Conservation (phyloP, 1,140 invertebrate genomes). For the Araneus ventricosus region DNA sequence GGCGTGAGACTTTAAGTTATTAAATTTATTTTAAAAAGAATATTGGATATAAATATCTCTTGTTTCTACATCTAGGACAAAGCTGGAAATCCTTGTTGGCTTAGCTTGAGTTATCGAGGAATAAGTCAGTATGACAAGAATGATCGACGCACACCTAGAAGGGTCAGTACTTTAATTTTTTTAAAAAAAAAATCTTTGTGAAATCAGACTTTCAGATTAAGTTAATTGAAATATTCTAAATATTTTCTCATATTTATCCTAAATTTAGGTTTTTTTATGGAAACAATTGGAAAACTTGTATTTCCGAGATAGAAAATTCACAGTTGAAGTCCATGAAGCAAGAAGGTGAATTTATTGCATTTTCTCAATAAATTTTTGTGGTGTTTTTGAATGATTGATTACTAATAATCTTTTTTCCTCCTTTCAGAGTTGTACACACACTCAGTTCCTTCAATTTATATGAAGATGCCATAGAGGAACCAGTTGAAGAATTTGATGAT, state of each 20-base stretch:
- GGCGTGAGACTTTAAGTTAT: too few species aligned
- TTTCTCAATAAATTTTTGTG: too few species aligned
- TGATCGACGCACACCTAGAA: conserved; percentile 82
- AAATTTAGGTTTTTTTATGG: conserved; percentile 81
- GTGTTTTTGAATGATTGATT: too few species aligned
- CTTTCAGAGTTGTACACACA: conserved; percentile 82
- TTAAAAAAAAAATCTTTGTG: background rate
- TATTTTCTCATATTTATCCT: too few species aligned
- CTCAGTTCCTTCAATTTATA: conserved; percentile 83
- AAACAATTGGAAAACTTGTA: conserved; percentile 84
- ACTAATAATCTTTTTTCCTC: background rate
- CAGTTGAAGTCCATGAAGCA: conserved; percentile 84
- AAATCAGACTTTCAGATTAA: background rate
- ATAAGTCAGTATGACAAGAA: conserved; percentile 82
- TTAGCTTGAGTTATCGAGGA: conserved; percentile 83
- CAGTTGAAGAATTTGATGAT: conserved; percentile 81
- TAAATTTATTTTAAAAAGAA: too few species aligned
- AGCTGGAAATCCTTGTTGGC: conserved; percentile 82
- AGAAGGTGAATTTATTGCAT: conserved; percentile 81
- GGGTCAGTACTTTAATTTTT: conserved; percentile 76
- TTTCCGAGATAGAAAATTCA: conserved; percentile 84
- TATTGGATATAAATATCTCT: background rate
- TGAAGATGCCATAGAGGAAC: conserved; percentile 82
- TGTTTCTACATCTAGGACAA: conserved; percentile 80
- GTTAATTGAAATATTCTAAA: too few species aligned